A percentile compares a stretch with the other conserved stretches of the same genome.
phyloP scores from a whole-genome alignment of 2,113 vertebrate genomes.

The Calypte anna region DNA sequence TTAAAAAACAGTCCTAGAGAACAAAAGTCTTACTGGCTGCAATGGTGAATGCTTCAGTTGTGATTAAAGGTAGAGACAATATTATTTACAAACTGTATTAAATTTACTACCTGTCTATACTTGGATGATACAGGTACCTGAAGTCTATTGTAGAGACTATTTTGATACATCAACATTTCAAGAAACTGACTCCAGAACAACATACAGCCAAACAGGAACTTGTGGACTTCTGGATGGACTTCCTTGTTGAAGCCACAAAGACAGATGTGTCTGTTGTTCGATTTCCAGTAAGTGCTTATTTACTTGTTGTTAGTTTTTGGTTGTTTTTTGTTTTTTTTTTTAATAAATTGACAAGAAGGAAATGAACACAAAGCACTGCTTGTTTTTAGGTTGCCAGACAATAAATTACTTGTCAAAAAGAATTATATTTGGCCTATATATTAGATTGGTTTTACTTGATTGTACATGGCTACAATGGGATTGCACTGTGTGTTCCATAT shows the following conservation, averaged over 20 bases:
- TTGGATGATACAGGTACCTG: slow-evolving; percentile 86
- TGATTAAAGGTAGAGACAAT: background rate
- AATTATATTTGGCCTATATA: background rate
- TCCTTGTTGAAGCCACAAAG: slow-evolving; percentile 95
- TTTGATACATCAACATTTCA: slow-evolving; percentile 95
- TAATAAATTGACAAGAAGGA: background rate
- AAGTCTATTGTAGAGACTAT: slow-evolving; percentile 94
- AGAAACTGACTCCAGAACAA: slow-evolving; percentile 86
- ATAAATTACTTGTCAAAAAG: background rate
- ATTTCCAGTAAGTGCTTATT: slow-evolving; percentile 88
- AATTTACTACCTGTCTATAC: background rate
- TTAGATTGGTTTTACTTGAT: background rate
- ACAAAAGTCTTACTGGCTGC: background rate
- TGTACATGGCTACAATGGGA: background rate
- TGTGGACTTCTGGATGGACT: slow-evolving; percentile 99
- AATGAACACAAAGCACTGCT: background rate
- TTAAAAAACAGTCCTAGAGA: background rate
- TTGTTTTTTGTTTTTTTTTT: background rate
- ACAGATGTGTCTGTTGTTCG: slow-evolving; percentile 92
- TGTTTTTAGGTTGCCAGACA: background rate
- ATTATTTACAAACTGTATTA: background rate
- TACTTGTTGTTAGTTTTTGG: background rate
- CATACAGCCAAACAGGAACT: slow-evolving; percentile 88
- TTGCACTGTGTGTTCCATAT: background rate
- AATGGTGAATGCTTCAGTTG: background rate